These are phyloP conservation scores for Nycticryphes semicollaris DNA, from an alignment of 2,113 vertebrate species.

Conservation along the genomic window DNA sequence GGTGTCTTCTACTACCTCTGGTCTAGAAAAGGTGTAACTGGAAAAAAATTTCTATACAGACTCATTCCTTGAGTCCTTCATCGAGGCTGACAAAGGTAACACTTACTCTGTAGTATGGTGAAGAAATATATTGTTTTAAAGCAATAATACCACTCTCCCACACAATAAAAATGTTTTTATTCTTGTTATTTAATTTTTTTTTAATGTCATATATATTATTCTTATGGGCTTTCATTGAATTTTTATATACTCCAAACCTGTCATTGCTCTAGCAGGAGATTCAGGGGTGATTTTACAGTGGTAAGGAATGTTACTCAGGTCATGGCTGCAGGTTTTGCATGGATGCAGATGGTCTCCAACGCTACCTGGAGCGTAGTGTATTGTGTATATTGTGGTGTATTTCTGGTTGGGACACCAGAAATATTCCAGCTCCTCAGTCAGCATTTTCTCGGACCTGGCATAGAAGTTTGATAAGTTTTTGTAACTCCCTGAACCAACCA, in stretches of 20 bases:
- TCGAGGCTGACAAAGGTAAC: background rate
- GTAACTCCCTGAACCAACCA: background rate
- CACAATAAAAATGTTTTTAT: background rate
- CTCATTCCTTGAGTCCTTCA: background rate
- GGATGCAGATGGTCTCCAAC: background rate
- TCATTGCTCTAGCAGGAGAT: background rate
- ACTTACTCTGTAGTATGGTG: background rate
- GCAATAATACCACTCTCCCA: rapidly evolving
- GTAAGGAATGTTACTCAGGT: background rate
- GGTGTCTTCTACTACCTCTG: background rate
- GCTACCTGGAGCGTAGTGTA: background rate
- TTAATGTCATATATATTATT: background rate
- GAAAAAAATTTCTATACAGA: background rate
- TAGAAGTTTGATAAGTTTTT: background rate
- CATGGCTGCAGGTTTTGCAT: background rate
- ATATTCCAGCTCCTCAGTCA: background rate
- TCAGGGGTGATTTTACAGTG: background rate
- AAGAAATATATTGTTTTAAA: background rate
- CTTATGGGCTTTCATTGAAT: background rate
- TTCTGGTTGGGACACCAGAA: background rate
- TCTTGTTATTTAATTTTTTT: background rate
- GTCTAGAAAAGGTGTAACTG: background rate
- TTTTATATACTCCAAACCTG: background rate
- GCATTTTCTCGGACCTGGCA: background rate
- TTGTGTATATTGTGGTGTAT: background rate